These are phyloP conservation scores for Drosophila lowei DNA, from an alignment of 1,140 invertebrate species.

Conservation along the genomic window DNA sequence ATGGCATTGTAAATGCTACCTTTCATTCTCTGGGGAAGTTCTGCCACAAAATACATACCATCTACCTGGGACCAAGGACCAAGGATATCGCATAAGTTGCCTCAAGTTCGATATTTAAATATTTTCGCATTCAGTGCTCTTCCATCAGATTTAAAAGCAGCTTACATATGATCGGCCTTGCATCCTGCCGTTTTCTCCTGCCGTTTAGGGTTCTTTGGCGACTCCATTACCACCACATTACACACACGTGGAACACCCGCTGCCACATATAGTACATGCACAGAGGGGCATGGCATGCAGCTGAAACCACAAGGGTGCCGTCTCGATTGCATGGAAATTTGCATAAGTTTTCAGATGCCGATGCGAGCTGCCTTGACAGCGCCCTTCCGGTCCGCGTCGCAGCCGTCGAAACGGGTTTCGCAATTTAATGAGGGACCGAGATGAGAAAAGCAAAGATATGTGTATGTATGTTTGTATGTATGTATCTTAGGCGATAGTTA, in stretches of 20 bases:
- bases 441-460: conserved; percentile 8
- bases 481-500: conserved; percentile 46
- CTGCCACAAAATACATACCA: too few species aligned
- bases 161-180: conserved; percentile 61
- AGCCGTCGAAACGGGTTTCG: conserved; percentile 8
- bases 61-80: too few species aligned
- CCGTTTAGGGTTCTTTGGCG: conserved; percentile 57
- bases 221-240: conserved; percentile 67
- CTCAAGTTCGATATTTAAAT: conserved; percentile 44
- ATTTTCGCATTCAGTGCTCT: conserved; percentile 42
- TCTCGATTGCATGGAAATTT: conserved; percentile 76
- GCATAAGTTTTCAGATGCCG: conserved; percentile 74
- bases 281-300: neutral
- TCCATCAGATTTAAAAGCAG: conserved; percentile 67
- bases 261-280: neutral
- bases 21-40: too few species aligned
- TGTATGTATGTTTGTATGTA: too few species aligned
- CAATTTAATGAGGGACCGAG: conserved; percentile 46
- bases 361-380: neutral
- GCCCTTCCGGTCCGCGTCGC: conserved; percentile 17
- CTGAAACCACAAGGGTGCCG: conserved; percentile 57
- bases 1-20: too few species aligned
- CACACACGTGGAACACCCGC: conserved; percentile 25
- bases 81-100: conserved; percentile 15
- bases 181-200: conserved; percentile 60